Conservation (phyloP, 2,113 vertebrate genomes). For the Hyperopisus bebe region DNA sequence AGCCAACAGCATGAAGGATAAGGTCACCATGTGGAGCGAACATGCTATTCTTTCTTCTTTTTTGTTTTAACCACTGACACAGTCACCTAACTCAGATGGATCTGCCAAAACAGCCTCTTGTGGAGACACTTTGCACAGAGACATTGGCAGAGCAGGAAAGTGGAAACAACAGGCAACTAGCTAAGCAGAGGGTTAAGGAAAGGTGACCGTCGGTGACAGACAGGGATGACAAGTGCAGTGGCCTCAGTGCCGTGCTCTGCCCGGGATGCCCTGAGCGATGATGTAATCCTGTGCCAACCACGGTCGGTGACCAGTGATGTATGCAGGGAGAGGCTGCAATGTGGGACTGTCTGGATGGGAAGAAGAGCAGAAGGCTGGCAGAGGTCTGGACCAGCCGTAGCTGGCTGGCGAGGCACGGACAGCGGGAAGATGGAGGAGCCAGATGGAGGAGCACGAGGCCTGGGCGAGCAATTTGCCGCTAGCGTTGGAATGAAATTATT, state of each 20-base stretch:
- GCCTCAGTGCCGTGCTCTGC: background rate
- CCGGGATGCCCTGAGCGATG: background rate
- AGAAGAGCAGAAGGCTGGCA: constrained; percentile 4
- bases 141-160: background rate
- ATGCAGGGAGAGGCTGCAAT: background rate
- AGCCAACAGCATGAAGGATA: background rate
- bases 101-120: background rate
- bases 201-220: background rate
- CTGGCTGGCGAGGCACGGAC: background rate
- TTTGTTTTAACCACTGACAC: background rate
- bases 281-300: background rate
- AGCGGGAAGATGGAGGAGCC: background rate
- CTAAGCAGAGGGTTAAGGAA: background rate
- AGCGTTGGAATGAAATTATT: constrained; percentile 2
- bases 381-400: background rate
- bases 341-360: background rate
- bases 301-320: background rate
- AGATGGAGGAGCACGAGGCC: background rate
- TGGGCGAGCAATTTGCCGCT: background rate
- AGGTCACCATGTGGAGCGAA: background rate
- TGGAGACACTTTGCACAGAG: background rate
- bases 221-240: background rate
- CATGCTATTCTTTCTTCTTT: background rate
- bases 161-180: background rate
- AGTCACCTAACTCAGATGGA: background rate